Percentiles rank a stretch among this genome's conserved stretches.
These are phyloP conservation scores for Catagonus wagneri DNA, from an alignment of 2,113 vertebrate genomes.

Conservation along the genomic window DNA sequence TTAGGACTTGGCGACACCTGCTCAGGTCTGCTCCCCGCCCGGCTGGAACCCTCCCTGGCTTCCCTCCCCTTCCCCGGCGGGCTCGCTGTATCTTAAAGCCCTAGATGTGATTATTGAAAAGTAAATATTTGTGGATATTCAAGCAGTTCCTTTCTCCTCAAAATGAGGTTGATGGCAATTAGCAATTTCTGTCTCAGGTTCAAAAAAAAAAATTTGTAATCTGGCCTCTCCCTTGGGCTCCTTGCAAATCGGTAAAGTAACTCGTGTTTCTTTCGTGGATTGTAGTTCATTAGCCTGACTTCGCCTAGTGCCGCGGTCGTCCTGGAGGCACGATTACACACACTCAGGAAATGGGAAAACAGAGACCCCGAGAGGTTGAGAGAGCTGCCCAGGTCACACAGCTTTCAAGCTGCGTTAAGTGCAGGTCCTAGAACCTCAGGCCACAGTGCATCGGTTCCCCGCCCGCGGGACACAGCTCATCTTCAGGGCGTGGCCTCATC, in stretches of 20 bases:
- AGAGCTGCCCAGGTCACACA: no score
- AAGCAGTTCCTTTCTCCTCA: background rate
- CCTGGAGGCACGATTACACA: fast-evolving
- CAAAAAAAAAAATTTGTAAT: background rate
- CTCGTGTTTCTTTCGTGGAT: background rate
- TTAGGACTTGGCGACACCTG: background rate
- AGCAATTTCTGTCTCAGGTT: background rate
- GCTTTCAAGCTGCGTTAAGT: fast-evolving
- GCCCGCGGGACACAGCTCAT: no score
- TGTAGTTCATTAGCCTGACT: background rate
- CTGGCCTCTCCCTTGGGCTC: background rate
- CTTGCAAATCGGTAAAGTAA: background rate
- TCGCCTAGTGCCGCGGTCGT: background rate
- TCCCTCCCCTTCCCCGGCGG: background rate
- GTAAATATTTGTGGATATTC: background rate
- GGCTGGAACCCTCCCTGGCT: background rate
- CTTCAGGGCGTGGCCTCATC: background rate
- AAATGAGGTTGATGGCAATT: background rate
- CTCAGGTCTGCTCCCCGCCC: fast-evolving
- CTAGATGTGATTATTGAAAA: background rate
- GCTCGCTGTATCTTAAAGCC: background rate
- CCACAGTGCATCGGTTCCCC: fast-evolving
- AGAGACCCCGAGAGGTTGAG: background rate
- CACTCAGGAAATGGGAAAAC: background rate
- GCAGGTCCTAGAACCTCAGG: background rate